Percentiles rank a stretch among this genome's conserved stretches.
These are phyloP conservation scores for Aldabrachelys gigantea DNA, from an alignment of 2,113 vertebrate species.

Conservation along the genomic window DNA sequence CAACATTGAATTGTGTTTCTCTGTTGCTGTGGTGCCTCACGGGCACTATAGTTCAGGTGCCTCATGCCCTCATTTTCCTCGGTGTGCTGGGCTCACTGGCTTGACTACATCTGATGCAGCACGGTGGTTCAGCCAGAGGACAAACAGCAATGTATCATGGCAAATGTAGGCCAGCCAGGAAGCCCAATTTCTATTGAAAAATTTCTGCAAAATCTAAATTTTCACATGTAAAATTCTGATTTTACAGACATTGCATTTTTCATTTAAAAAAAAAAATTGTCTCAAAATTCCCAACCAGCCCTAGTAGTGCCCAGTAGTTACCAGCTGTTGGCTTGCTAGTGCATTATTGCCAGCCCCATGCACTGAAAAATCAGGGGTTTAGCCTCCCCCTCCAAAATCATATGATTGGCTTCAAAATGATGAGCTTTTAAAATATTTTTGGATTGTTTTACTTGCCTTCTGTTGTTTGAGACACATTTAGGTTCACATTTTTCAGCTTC, in stretches of 20 bases:
- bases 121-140: background rate
- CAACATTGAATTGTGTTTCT: background rate
- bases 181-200: background rate
- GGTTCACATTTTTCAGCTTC: background rate
- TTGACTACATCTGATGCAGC: background rate
- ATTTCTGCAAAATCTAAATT: background rate
- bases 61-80: background rate
- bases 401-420: background rate
- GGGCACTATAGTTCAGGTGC: background rate
- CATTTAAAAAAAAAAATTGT: background rate
- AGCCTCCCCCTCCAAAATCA: background rate
- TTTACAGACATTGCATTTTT: background rate
- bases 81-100: background rate
- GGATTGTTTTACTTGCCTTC: background rate
- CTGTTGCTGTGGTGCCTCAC: background rate
- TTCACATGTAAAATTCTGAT: background rate
- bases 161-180: background rate
- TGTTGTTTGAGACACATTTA: background rate
- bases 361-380: background rate
- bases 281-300: background rate
- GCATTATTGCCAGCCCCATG: background rate
- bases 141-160: background rate
- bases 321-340: background rate
- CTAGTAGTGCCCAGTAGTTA: background rate
- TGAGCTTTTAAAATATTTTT: background rate